phyloP scores from a whole-genome alignment of 1,140 invertebrate species.

The Drosophila kohkoa region DNA sequence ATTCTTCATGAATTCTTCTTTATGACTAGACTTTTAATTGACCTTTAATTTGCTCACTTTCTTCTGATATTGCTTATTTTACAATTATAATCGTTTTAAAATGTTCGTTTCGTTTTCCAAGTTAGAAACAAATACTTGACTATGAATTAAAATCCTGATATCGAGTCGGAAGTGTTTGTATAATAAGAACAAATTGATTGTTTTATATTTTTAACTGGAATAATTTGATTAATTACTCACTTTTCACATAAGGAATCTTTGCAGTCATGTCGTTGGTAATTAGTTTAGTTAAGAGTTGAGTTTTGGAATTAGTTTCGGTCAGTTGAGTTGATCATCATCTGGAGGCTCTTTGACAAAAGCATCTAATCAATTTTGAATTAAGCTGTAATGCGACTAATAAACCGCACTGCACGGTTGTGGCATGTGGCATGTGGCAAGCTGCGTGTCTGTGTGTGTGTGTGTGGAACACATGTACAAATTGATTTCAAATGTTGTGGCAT shows the following conservation, averaged over 20 bases:
- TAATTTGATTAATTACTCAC: not conserved
- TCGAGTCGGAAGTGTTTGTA: not conserved
- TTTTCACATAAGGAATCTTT: not conserved
- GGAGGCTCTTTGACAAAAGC: not conserved
- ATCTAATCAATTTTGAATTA: conserved; percentile 19
- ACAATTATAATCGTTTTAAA: no score
- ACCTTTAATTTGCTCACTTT: no score
- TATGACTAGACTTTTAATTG: no score
- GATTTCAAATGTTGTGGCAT: conserved; percentile 73
- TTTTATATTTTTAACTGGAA: not conserved
- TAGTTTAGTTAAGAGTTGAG: not conserved
- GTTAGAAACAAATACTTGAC: no score
- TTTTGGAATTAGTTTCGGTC: not conserved
- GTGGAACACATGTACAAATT: conserved; percentile 73
- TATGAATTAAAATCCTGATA: no score
- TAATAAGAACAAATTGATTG: not conserved
- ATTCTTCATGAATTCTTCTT: no score
- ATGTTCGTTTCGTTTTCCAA: no score
- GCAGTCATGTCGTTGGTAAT: no score
- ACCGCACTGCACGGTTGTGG: not conserved
- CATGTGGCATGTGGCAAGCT: conserved; percentile 1
- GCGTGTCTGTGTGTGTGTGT: not conserved
- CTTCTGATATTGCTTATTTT: no score
- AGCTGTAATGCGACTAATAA: conserved; percentile 4
- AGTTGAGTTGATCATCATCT: not conserved